Percentiles rank a stretch among this genome's conserved stretches.
Evolutionary conservation across 1,140 invertebrate species (phyloP).

Genomic region (Carcinoscorpius rotundicauda): DNA sequence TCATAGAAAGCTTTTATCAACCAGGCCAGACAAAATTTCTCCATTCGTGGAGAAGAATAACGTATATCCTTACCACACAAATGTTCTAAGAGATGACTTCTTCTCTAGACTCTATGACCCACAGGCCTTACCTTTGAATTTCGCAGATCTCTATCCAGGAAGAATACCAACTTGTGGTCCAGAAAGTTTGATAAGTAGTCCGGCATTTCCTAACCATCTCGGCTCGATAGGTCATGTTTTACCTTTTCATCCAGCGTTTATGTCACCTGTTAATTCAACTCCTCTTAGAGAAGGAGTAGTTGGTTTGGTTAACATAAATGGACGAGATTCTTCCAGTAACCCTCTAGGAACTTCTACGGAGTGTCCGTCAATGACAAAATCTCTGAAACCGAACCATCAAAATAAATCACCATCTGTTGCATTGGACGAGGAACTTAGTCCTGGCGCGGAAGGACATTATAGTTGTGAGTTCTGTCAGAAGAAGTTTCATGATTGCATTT

Average conservation of each 20-base stretch:
- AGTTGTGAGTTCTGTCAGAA: slow-evolving; percentile 51
- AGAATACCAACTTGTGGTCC: slow-evolving; percentile 35
- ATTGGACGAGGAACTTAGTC: slow-evolving; percentile 13
- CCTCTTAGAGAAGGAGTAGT: neutral
- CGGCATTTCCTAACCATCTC: slow-evolving; percentile 22
- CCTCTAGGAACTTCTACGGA: neutral
- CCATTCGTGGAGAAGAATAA: slow-evolving; percentile 29
- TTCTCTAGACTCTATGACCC: slow-evolving; percentile 66
- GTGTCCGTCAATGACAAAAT: neutral
- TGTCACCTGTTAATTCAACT: slow-evolving; percentile 11
- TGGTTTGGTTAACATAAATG: neutral
- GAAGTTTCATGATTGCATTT: slow-evolving; percentile 43
- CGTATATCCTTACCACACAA: slow-evolving; percentile 34
- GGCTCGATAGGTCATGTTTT: slow-evolving; percentile 8
- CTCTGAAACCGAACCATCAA: neutral
- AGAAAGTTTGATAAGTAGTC: slow-evolving; percentile 28
- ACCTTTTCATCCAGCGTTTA: slow-evolving; percentile 19
- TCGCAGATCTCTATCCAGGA: slow-evolving; percentile 36
- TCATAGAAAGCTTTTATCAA: slow-evolving; percentile 73
- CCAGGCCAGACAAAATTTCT: slow-evolving; percentile 37
- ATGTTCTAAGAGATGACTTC: slow-evolving; percentile 56
- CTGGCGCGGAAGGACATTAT: slow-evolving; percentile 42
- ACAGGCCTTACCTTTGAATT: slow-evolving; percentile 37
- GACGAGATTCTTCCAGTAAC: neutral
- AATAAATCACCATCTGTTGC: neutral